Conservation (phyloP, 2,113 vertebrate species). For the Pyrgilauda ruficollis region DNA sequence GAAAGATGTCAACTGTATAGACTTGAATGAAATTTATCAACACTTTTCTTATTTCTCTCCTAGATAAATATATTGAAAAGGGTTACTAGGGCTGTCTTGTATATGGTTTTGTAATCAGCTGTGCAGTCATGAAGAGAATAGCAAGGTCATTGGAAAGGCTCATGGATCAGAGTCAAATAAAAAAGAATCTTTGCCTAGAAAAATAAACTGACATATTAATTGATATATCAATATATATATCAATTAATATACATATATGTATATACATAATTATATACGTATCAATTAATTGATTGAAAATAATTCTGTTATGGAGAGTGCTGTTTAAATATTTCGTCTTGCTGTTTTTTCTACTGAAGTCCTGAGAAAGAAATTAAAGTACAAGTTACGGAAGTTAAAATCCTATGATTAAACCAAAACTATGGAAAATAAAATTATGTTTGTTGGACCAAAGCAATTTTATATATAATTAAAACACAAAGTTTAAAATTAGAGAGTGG, state of each 20-base stretch:
- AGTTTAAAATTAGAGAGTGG: neutral
- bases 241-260: too few species aligned
- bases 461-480: neutral
- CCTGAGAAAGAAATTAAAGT: neutral
- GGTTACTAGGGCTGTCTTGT: neutral
- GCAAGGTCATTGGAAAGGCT: neutral
- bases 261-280: too few species aligned
- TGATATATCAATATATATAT: too few species aligned
- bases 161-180: neutral
- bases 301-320: neutral
- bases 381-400: neutral
- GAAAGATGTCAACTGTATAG: neutral
- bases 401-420: neutral
- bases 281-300: neutral
- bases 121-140: neutral
- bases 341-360: neutral
- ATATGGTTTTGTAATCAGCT: neutral
- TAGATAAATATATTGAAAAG: neutral
- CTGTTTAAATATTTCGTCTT: neutral
- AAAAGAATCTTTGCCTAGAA: neutral
- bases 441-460: neutral
- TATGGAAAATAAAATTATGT: neutral
- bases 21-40: neutral
- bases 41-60: neutral
- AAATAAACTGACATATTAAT: neutral